These are phyloP conservation scores for Karalla daura DNA, from an alignment of 2,797 vertebrate genomes.

Conservation along the genomic window DNA sequence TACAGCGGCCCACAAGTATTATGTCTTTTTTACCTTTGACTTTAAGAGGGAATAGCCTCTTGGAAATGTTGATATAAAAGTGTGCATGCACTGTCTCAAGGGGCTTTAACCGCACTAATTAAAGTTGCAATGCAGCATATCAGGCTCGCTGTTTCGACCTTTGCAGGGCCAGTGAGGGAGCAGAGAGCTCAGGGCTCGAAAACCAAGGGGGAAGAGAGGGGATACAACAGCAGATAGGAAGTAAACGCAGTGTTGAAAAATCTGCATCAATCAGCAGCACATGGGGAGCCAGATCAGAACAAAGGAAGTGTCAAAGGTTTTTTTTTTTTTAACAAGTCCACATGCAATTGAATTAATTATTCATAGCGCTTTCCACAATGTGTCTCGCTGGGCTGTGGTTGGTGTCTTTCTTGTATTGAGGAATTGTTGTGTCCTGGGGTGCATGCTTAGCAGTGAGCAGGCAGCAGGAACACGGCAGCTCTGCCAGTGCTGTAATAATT, in stretches of 20 bases:
- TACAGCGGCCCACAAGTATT: slow-evolving; percentile 55
- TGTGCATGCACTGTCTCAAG: slow-evolving; percentile 51
- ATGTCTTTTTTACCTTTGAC: slow-evolving; percentile 48
- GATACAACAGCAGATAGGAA: slow-evolving; percentile 30
- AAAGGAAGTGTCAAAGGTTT: slow-evolving; percentile 46
- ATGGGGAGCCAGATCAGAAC: slow-evolving; percentile 27
- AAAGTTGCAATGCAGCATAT: slow-evolving; percentile 53
- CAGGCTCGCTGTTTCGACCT: slow-evolving; percentile 54
- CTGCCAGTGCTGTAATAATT: slow-evolving; percentile 55
- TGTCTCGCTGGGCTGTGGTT: slow-evolving; percentile 57
- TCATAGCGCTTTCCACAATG: slow-evolving; percentile 47
- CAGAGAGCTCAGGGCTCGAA: slow-evolving; percentile 8
- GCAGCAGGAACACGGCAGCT: slow-evolving; percentile 39
- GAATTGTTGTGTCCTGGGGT: slow-evolving; percentile 50
- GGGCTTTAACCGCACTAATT: slow-evolving; percentile 63
- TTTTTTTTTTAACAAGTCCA: slow-evolving; percentile 35
- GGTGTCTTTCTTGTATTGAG: slow-evolving; percentile 49
- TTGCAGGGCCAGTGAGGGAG: slow-evolving; percentile 32
- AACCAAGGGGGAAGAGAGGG: slow-evolving; percentile 25
- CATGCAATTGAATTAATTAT: slow-evolving; percentile 69
- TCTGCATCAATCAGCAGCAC: slow-evolving; percentile 40
- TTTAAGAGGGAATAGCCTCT: slow-evolving; percentile 50
- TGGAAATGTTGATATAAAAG: slow-evolving; percentile 60
- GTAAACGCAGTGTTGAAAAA: slow-evolving; percentile 30
- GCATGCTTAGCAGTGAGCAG: slow-evolving; percentile 35